These are phyloP conservation scores for Kryptolebias marmoratus DNA, from an alignment of 2,113 vertebrate species.

Conservation along the genomic window DNA sequence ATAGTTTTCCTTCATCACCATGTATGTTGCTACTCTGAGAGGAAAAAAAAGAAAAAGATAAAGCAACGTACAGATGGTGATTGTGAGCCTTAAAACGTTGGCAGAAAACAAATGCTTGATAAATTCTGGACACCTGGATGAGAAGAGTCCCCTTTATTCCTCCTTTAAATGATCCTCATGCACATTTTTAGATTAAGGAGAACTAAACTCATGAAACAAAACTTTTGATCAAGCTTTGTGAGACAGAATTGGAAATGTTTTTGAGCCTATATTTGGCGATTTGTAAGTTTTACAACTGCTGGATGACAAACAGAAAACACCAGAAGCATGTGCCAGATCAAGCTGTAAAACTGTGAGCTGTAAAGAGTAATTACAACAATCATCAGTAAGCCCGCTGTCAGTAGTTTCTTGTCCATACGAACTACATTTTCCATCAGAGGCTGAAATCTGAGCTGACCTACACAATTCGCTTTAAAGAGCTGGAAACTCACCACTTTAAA, in stretches of 20 bases:
- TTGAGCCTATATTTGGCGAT: constrained; percentile 11
- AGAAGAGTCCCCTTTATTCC: constrained; percentile 13
- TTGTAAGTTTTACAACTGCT: constrained; percentile 13
- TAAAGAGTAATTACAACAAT: constrained; percentile 31
- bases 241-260: constrained; percentile 19
- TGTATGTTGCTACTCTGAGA: constrained; percentile 11
- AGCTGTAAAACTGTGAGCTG: constrained; percentile 13
- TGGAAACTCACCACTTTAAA: constrained; percentile 35
- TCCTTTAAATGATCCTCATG: constrained; percentile 21
- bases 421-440: constrained; percentile 40
- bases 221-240: constrained; percentile 36
- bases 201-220: constrained; percentile 15
- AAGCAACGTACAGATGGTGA: background rate
- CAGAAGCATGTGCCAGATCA: background rate
- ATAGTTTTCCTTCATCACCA: constrained; percentile 5
- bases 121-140: background rate
- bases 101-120: constrained; percentile 2
- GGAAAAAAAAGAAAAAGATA: background rate
- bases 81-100: background rate
- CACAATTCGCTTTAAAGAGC: constrained; percentile 41
- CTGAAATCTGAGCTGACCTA: constrained; percentile 37
- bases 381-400: constrained; percentile 24
- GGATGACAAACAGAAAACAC: constrained; percentile 4
- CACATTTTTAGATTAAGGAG: background rate
- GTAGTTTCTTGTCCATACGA: constrained; percentile 20